A percentile compares a stretch with the other conserved stretches of the same genome.
Conservation (phyloP, 2,113 vertebrate species). For the Oncorhynchus gorbuscha region DNA sequence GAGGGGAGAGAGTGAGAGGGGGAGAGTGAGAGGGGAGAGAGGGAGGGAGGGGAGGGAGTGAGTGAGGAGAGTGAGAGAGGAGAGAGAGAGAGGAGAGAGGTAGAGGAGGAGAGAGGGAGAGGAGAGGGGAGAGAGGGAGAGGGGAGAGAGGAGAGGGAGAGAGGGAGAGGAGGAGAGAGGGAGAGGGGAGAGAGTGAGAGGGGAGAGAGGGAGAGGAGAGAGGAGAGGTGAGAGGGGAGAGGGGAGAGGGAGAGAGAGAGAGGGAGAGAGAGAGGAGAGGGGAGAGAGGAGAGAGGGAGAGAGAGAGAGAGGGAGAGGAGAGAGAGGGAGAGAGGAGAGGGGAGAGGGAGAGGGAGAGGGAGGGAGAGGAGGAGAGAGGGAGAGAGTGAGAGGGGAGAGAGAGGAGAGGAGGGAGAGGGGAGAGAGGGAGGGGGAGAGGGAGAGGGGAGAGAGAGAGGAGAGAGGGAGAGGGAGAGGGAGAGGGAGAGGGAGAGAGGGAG, state of each 20-base stretch:
- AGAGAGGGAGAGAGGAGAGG: too few relatives aligned
- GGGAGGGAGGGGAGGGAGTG: conserved; percentile 32
- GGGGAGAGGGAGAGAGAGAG: not conserved
- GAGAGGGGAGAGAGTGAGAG: too few relatives aligned
- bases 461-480: not conserved
- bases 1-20: not conserved
- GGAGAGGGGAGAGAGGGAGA: not conserved
- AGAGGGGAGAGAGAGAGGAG: conserved; percentile 1
- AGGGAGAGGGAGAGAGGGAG: not conserved
- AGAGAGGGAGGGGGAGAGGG: conserved; percentile 7
- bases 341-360: not conserved
- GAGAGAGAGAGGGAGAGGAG: too few relatives aligned
- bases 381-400: conserved; percentile 23
- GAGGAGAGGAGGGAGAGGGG: too few relatives aligned
- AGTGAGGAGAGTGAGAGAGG: not conserved
- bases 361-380: too few relatives aligned
- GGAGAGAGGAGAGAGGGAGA: not conserved
- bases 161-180: too few relatives aligned
- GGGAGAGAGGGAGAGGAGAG: not conserved
- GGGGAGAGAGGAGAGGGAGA: not conserved
- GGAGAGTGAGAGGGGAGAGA: not conserved
- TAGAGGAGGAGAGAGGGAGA: too few relatives aligned
- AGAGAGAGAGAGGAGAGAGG: not conserved
- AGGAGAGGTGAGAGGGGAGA: not conserved
- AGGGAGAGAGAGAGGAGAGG: too few relatives aligned